A percentile compares a stretch with the other conserved stretches of the same genome.
Evolutionary conservation across 2,797 vertebrate species (phyloP).

Genomic region (Neopelma chrysocephalum): DNA sequence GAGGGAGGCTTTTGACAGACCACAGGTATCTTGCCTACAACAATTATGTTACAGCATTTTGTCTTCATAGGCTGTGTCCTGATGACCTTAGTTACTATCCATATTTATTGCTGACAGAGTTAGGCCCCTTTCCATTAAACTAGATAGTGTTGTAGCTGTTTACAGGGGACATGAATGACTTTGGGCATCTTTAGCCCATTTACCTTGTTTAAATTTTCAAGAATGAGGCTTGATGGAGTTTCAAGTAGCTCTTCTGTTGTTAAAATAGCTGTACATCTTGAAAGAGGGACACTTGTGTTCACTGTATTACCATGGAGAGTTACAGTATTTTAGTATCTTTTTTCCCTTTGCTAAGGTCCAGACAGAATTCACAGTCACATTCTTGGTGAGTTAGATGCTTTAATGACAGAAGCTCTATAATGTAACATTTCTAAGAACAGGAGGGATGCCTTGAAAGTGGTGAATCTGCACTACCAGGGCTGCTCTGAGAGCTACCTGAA

Average conservation of each 20-base stretch:
- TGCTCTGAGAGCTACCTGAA: background rate
- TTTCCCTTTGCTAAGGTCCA: background rate
- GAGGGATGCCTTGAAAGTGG: background rate
- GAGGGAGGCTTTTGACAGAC: background rate
- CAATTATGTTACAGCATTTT: background rate
- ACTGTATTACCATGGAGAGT: background rate
- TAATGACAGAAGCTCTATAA: background rate
- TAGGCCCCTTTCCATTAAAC: background rate
- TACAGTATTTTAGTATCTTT: background rate
- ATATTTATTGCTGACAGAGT: background rate
- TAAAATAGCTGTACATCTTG: background rate
- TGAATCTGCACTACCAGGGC: background rate
- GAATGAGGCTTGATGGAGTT: background rate
- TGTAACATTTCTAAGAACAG: background rate
- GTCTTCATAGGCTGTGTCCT: background rate
- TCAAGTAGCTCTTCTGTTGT: background rate
- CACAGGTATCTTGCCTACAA: background rate
- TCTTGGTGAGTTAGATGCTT: background rate
- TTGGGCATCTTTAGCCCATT: background rate
- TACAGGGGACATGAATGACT: background rate
- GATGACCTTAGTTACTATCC: background rate
- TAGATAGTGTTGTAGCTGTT: background rate
- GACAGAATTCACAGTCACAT: background rate
- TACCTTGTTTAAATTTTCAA: background rate
- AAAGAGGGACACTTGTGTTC: background rate